Evolutionary conservation across 2,888 invertebrate genomes (phyloP).

Genomic region (Luperina nickerlii): DNA sequence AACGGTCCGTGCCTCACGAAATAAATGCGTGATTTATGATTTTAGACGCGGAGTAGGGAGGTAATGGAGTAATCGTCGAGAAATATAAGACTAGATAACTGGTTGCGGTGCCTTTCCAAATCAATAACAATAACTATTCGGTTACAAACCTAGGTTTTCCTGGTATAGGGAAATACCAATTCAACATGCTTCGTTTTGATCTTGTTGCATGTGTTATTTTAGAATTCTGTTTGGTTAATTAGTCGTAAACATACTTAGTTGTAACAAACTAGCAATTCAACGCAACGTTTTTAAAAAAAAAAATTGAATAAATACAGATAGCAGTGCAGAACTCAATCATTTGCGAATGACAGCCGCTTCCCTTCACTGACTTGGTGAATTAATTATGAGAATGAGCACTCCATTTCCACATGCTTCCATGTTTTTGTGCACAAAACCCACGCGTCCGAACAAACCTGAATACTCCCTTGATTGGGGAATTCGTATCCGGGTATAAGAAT

Average conservation of each 20-base stretch:
- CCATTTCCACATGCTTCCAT: constrained; percentile 18
- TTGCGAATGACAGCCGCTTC: background rate
- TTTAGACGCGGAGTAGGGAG: constrained; percentile 64
- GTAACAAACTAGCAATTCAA: background rate
- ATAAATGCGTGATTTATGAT: constrained; percentile 89
- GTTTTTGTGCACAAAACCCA: constrained; percentile 71
- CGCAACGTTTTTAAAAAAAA: too few species aligned
- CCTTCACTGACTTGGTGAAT: too few species aligned
- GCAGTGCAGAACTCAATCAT: too few species aligned
- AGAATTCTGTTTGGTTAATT: background rate
- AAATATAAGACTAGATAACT: too few species aligned
- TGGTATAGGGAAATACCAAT: background rate
- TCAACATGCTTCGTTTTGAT: too few species aligned
- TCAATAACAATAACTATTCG: background rate
- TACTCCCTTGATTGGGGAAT: constrained; percentile 72
- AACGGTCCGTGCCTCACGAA: constrained; percentile 82
- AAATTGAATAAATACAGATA: too few species aligned
- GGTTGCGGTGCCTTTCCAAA: background rate
- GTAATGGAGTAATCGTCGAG: constrained; percentile 19
- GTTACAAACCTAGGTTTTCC: background rate
- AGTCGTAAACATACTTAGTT: background rate
- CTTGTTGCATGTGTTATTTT: too few species aligned
- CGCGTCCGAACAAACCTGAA: constrained; percentile 66
- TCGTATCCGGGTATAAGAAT: constrained; percentile 70
- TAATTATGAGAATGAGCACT: background rate